Base-by-base conservation (phyloP, 2,113 vertebrate genomes). In the Takifugu bimaculatus region DNA sequence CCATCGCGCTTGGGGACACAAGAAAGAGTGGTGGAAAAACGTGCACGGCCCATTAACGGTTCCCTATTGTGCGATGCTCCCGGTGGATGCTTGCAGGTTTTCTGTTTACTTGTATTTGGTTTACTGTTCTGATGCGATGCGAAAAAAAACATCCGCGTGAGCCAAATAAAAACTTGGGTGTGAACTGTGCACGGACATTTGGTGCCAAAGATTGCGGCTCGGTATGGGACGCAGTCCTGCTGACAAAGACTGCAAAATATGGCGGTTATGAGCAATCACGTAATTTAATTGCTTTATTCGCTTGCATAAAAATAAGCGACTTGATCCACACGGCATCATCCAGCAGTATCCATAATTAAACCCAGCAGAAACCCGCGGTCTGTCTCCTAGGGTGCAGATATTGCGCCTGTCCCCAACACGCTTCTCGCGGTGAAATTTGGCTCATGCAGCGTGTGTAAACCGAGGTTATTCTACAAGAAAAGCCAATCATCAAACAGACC, bases 401-500 rank as follows among this genome's bases (percentile, higher is more conserved):
- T 50, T 13, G 48, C 50, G n/a, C 28, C 20, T 26, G 2, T 50
- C 45, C 72, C 69, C 58, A 15, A 62, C 75, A 64, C 43, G 50
- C 71, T 32, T 12, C 70, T 76, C 72, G 62, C 61, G 51, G 7
- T 29, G 68, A 54, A 5, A 55, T 53, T 27, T 44, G 26, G 62
- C 54, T 43, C 28, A 45, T 49, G 5, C 14, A n/a, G n/a, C 13
- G 4, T 14, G 4, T 2, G 45, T 13, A 44, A 52, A 50, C 52
- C 51, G 49, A 64, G 50, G 28, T 53, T 29, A 4, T 29, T 27
- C 25, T 11, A 35, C 6, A 7, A 47, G 11, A 26, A 13, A 4
- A 81, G 60, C 82, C 81, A 81, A 86, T 87, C 75, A 57, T 5
- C 58, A 47, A 13, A 45, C 50, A 60, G 66, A 70, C 13, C 15